These are phyloP conservation scores for Sepioteuthis lessoniana DNA, from an alignment of 2,888 invertebrate species.

Conservation along the genomic window DNA sequence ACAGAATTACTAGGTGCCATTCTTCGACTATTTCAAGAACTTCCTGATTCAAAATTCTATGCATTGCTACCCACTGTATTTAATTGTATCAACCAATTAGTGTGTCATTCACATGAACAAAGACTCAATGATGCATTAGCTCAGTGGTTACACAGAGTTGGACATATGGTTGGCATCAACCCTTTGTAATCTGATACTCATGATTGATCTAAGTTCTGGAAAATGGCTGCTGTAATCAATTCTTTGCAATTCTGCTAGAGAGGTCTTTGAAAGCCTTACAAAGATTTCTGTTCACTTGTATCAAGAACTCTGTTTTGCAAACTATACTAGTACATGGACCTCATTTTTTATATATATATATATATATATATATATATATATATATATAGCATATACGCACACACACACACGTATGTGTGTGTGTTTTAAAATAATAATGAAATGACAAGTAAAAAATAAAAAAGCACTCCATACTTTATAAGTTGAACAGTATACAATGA, in stretches of 20 bases:
- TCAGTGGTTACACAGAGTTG: constrained; percentile 78
- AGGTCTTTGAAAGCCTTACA: background rate
- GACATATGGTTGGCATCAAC: constrained; percentile 60
- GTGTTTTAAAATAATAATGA: too few species aligned
- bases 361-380: too few species aligned
- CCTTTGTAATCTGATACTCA: constrained; percentile 50
- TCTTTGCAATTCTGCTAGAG: background rate
- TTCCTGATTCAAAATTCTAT: constrained; percentile 78
- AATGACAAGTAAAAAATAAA: too few species aligned
- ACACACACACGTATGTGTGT: too few species aligned
- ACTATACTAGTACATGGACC: background rate
- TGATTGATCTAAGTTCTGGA: background rate
- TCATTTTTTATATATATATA: too few species aligned
- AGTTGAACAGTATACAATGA: too few species aligned
- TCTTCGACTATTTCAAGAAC: constrained; percentile 82
- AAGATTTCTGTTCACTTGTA: background rate
- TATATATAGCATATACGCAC: too few species aligned
- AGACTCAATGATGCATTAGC: constrained; percentile 79
- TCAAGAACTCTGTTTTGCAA: background rate
- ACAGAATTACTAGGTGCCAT: constrained; percentile 86
- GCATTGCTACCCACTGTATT: constrained; percentile 79
- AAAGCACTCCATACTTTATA: too few species aligned
- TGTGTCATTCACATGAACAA: constrained; percentile 79
- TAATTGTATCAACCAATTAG: constrained; percentile 78
- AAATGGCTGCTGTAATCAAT: background rate